A percentile compares a stretch with the other conserved stretches of the same genome.
Conservation (phyloP, 2,797 vertebrate species). For the Monodelphis domestica region DNA sequence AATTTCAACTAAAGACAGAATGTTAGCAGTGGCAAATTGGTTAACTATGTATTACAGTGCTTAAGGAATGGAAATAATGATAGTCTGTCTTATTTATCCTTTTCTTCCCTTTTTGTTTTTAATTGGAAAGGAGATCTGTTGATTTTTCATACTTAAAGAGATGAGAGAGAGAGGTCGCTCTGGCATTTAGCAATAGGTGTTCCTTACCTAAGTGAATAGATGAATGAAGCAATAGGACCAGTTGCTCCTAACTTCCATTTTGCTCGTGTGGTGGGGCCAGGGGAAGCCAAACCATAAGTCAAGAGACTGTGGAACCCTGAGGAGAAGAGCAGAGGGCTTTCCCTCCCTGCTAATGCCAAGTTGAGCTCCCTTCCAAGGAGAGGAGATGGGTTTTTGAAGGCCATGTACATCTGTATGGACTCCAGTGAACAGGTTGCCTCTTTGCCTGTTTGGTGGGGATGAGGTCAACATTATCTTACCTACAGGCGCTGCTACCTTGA, state of each 20-base stretch:
- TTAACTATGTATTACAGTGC: slow-evolving; percentile 51
- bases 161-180: slow-evolving; percentile 37
- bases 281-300: not conserved
- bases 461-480: too few species aligned
- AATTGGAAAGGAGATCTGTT: slow-evolving; percentile 35
- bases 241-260: not conserved
- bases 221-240: not conserved
- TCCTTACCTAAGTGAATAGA: slow-evolving; percentile 24
- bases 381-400: not conserved
- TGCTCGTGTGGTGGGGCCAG: not conserved
- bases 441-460: not conserved
- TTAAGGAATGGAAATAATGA: slow-evolving; percentile 49
- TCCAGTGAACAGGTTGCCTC: not conserved
- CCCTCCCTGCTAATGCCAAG: not conserved
- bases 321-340: too few species aligned
- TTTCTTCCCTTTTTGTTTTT: slow-evolving; percentile 29
- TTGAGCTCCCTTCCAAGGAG: not conserved
- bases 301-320: not conserved
- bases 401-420: not conserved
- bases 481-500: not conserved
- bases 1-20: slow-evolving; percentile 48
- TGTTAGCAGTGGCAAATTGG: slow-evolving; percentile 38
- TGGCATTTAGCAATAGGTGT: not conserved
- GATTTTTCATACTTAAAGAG: slow-evolving; percentile 49
- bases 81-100: slow-evolving; percentile 43